Percentiles rank a stretch among this genome's conserved stretches.
phyloP scores from a whole-genome alignment of 1,140 invertebrate species.

The Drosophila ananassae region DNA sequence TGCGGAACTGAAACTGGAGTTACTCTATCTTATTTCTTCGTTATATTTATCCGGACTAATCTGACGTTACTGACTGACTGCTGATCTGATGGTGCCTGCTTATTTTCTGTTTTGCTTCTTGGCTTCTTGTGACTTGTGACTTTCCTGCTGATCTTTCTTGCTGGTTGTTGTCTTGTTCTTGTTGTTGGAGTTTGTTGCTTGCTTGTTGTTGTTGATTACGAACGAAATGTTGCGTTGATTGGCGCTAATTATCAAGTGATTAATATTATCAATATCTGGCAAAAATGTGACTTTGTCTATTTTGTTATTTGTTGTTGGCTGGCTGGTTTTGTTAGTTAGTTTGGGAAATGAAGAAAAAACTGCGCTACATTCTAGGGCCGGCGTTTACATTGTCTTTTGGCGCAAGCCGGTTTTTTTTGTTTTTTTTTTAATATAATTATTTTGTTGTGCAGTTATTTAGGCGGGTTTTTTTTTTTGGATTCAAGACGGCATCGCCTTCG shows the following conservation, averaged over 20 bases:
- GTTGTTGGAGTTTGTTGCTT: conserved; percentile 47
- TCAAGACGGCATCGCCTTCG: conserved; percentile 68
- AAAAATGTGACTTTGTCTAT: conserved; percentile 81
- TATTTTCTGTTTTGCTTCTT: conserved; percentile 1
- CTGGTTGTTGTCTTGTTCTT: conserved; percentile 41
- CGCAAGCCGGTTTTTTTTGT: conserved; percentile 25
- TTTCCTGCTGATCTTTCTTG: conserved; percentile 39
- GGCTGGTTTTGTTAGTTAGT: conserved; percentile 73
- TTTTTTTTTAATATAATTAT: neutral
- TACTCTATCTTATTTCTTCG: conserved; percentile 42
- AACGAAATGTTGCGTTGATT: conserved; percentile 65
- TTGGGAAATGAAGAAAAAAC: conserved; percentile 72
- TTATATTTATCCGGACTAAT: conserved; percentile 4
- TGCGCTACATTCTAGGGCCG: conserved; percentile 73
- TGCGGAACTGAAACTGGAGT: conserved; percentile 66
- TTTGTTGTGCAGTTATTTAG: neutral
- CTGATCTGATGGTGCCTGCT: conserved; percentile 26
- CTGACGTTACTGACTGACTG: conserved; percentile 55
- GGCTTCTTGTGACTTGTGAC: conserved; percentile 5
- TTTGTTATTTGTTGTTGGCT: conserved; percentile 80
- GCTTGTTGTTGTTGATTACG: conserved; percentile 57
- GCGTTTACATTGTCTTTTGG: conserved; percentile 75
- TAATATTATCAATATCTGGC: conserved; percentile 59
- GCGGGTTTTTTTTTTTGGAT: conserved; percentile 17
- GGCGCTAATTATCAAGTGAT: conserved; percentile 56